Percentiles rank a stretch among this genome's conserved stretches.
Evolutionary conservation across 2,888 invertebrate species (phyloP).

Genomic region (Atethmia centrago): DNA sequence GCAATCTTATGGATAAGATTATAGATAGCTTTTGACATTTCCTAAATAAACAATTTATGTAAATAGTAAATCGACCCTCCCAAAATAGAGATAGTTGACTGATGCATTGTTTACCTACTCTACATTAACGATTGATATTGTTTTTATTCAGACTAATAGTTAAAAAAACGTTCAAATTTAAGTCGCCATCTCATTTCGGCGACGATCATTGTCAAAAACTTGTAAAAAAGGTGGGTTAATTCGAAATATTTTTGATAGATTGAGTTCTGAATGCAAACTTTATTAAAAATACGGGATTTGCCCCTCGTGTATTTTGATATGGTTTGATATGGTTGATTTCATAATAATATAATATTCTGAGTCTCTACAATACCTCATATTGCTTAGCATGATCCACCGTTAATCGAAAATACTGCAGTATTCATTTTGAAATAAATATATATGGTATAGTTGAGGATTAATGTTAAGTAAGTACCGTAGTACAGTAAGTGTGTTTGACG

Average conservation of each 20-base stretch:
- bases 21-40: conserved; percentile 19
- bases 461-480: too few species aligned
- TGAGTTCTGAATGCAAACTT: background rate
- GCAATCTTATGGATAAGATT: conserved; percentile 41
- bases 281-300: background rate
- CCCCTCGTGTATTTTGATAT: background rate
- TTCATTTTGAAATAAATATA: too few species aligned
- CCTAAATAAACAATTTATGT: conserved; percentile 45
- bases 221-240: background rate
- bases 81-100: conserved; percentile 1
- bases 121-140: background rate
- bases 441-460: too few species aligned
- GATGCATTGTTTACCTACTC: background rate
- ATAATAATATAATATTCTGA: background rate
- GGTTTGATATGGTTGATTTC: background rate
- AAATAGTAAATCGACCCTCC: background rate
- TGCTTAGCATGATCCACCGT: too few species aligned
- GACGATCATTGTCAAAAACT: background rate
- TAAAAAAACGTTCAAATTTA: background rate
- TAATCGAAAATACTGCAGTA: too few species aligned
- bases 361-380: too few species aligned
- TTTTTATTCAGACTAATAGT: background rate
- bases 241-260: background rate
- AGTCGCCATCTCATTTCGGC: background rate
- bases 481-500: too few species aligned